Conservation (phyloP, 2,797 vertebrate genomes). For the Pangasius sanitwongsei region DNA sequence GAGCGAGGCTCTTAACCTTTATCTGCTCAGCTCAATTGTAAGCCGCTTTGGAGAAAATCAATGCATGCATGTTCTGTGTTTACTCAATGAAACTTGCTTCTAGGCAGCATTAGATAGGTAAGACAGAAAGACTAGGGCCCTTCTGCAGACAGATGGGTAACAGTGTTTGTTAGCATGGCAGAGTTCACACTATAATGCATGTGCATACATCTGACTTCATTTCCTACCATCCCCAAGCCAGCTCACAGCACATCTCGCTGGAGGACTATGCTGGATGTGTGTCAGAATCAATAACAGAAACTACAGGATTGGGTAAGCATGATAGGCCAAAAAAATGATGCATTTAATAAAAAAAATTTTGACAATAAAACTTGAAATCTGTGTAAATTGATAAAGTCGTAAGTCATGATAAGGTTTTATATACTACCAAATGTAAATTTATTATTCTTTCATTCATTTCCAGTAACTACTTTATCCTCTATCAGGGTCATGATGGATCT, state of each 20-base stretch:
- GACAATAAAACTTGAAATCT: background rate
- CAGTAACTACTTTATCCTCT: background rate
- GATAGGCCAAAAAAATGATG: background rate
- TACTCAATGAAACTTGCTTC: background rate
- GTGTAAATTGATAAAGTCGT: background rate
- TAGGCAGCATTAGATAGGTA: background rate
- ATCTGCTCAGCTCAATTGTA: background rate
- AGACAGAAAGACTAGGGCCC: slow-evolving; percentile 13
- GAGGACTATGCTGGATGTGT: slow-evolving; percentile 69
- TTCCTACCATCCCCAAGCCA: slow-evolving; percentile 67
- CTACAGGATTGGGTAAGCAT: background rate
- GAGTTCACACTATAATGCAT: slow-evolving; percentile 63
- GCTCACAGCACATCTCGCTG: slow-evolving; percentile 69
- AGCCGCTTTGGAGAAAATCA: background rate
- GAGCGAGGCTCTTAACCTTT: slow-evolving; percentile 2
- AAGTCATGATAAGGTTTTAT: slow-evolving; percentile 4
- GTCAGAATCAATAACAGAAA: slow-evolving; percentile 65
- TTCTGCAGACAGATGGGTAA: slow-evolving; percentile 12
- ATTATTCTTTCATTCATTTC: background rate
- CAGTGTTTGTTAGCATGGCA: slow-evolving; percentile 52
- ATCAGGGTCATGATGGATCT: background rate
- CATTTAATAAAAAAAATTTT: background rate
- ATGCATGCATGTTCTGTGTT: slow-evolving; percentile 3
- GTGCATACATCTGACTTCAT: slow-evolving; percentile 71
- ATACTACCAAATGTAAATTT: background rate